Evolutionary conservation across 2,113 vertebrate genomes (phyloP), one percentile per base, ranked within the genome.

Genomic region (Fregetta grallaria): DNA sequence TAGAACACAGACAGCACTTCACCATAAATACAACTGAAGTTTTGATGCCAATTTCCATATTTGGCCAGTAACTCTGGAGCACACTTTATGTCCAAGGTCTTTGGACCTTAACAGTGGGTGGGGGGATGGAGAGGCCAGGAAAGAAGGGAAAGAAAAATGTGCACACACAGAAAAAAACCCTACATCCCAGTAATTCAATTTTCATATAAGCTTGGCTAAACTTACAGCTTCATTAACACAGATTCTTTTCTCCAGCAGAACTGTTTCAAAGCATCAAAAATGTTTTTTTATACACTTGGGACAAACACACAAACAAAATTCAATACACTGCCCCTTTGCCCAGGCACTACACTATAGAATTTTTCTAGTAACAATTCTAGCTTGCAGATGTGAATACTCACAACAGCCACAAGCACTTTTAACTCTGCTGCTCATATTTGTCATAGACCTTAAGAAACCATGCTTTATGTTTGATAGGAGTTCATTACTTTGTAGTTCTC

Each of bases 121-220:
- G 14, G 5, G 3, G 32, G 8, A 16, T 9, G 29, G 10, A 16
- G 8, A 5, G 52, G 15, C 6, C 3, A 27, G 9, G 27, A 13
- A 32, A 34, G 56, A n/a, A 14, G 38, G 38, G 38, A 18, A 40
- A 49, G 5, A 44, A 20, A 26, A 63, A 52, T 6, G 13, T 22
- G 19, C 0, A 0, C 7, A 21, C 2, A 44, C 7, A 45, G 23
- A 15, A 59, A 62, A 49, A 36, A 36, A 25, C 4, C 6, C 26
- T 61, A n/a, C 23, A 49, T 45, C 15, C 32, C 21, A 71, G 18
- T 47, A 67, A 76, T 42, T 68, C 20, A 44, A 29, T 56, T 87
- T 84, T 84, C 20, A 56, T 26, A 18, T 42, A 83, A 53, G 5
- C 4, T 75, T 34, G 13, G 47, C 22, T 78, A 36, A 86, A 73